phyloP scores from a whole-genome alignment of 2,113 vertebrate genomes.

The Macquaria ambigua region DNA sequence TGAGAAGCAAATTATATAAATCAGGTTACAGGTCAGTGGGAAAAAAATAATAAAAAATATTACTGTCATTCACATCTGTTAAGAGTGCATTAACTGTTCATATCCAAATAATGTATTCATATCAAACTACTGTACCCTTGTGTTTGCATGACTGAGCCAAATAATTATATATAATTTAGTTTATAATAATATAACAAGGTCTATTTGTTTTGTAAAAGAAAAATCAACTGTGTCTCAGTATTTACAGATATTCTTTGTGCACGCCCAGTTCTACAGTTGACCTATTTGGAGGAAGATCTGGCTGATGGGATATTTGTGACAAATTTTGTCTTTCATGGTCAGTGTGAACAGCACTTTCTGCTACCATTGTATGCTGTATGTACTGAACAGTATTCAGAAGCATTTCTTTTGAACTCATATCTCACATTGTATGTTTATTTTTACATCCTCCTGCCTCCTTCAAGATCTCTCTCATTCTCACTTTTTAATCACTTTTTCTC shows the following conservation, averaged over 20 bases:
- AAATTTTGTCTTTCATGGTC: background rate
- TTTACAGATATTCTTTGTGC: background rate
- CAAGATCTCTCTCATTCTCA: conserved; percentile 23
- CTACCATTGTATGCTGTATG: background rate
- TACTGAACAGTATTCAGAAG: background rate
- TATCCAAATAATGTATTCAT: too few species aligned
- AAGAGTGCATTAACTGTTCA: background rate
- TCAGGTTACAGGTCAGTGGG: too few species aligned
- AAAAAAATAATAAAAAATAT: too few species aligned
- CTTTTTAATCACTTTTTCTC: conserved; percentile 13
- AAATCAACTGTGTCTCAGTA: background rate
- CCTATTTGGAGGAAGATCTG: background rate
- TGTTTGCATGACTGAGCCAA: background rate
- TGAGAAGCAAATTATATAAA: too few species aligned
- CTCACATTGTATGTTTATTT: conserved; percentile 12
- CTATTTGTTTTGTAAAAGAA: background rate
- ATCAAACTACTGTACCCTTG: background rate
- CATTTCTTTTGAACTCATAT: background rate
- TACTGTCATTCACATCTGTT: background rate
- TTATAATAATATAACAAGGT: too few species aligned
- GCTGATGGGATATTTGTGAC: background rate
- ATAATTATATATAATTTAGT: background rate
- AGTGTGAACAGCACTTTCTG: background rate
- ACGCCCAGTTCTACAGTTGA: background rate
- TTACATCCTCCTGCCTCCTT: background rate